A percentile compares a stretch with the other conserved stretches of the same genome.
Evolutionary conservation across 2,113 vertebrate species (phyloP).

Genomic region (Phoxinus phoxinus): DNA sequence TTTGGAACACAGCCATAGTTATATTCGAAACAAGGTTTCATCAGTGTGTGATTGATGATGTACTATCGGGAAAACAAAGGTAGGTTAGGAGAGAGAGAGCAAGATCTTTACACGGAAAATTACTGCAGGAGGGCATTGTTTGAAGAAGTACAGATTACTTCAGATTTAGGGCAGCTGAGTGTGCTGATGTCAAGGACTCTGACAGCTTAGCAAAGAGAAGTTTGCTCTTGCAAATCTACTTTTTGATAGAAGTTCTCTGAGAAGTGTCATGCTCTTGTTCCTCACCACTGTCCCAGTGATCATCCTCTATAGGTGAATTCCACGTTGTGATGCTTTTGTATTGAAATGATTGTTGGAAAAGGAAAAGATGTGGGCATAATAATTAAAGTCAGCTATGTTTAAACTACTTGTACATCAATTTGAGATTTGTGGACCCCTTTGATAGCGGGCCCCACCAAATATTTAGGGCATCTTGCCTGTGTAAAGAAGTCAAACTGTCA

Average conservation of each 20-base stretch:
- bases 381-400: conserved; percentile 51
- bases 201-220: background rate
- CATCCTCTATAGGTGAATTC: conserved; percentile 31
- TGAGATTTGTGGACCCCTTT: conserved; percentile 44
- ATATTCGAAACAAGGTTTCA: conserved; percentile 17
- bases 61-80: conserved; percentile 21
- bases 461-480: conserved; percentile 41
- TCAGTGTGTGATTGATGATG: background rate
- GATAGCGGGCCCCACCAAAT: conserved; percentile 40
- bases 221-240: background rate
- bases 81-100: background rate
- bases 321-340: background rate
- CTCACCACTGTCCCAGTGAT: conserved; percentile 5
- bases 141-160: conserved; percentile 20
- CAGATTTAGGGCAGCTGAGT: background rate
- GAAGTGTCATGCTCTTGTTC: background rate
- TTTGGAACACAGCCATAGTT: conserved; percentile 20
- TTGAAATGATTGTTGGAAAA: background rate
- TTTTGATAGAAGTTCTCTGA: conserved; percentile 22
- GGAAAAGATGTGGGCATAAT: conserved; percentile 8
- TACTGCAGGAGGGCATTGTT: conserved; percentile 26
- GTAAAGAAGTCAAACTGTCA: conserved; percentile 48
- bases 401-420: conserved; percentile 47
- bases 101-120: conserved; percentile 23
- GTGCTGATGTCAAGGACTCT: conserved; percentile 18